A percentile compares a stretch with the other conserved stretches of the same genome.
phyloP scores from a whole-genome alignment of 2,888 invertebrate genomes.

The Lasioglossum zephyrum region DNA sequence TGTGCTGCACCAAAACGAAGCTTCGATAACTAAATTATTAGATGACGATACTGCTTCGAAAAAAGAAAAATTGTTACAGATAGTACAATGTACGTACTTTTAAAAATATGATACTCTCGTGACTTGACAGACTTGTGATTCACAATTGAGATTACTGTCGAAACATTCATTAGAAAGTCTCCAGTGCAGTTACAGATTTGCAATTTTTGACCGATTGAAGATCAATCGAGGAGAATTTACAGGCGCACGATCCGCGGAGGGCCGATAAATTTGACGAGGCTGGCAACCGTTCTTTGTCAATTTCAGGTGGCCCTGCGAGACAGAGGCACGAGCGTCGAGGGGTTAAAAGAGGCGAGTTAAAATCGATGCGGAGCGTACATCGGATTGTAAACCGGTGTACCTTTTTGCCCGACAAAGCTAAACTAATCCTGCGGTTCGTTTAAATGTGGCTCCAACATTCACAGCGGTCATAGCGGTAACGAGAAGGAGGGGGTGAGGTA shows the following conservation, averaged over 20 bases:
- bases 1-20: too few relatives aligned
- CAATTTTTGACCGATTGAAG: background rate
- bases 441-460: slow-evolving; percentile 16
- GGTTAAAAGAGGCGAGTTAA: slow-evolving; percentile 10
- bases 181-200: background rate
- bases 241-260: background rate
- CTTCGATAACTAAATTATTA: too few relatives aligned
- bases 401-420: slow-evolving; percentile 55
- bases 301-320: background rate
- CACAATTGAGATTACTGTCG: background rate
- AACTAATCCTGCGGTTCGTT: slow-evolving; percentile 56
- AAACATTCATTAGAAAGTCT: background rate
- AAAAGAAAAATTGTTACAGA: too few relatives aligned
- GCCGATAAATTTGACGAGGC: background rate
- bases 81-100: too few relatives aligned
- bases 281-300: background rate
- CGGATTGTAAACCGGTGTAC: slow-evolving; percentile 45
- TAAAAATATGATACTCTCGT: too few relatives aligned
- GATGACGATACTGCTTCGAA: too few relatives aligned
- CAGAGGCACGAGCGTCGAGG: background rate
- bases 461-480: slow-evolving; percentile 12
- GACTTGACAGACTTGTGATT: too few relatives aligned
- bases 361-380: slow-evolving; percentile 61
- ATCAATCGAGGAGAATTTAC: background rate
- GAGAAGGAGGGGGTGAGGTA: background rate